Base-by-base conservation (phyloP, 2,113 vertebrate species). In the Otolemur garnettii region DNA sequence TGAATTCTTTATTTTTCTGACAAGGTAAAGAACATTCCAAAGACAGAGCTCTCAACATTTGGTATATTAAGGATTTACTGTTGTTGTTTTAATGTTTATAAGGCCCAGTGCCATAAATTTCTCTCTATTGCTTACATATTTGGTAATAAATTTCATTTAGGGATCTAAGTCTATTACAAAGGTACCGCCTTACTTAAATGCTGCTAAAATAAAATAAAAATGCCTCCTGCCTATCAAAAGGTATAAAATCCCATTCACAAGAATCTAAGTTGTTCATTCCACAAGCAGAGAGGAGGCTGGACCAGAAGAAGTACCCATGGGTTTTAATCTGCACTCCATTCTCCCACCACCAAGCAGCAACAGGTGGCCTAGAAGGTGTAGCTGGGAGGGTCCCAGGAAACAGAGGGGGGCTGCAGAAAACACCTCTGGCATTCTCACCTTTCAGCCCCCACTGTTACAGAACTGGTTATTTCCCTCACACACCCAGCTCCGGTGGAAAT, bases 111-210 rank as follows among this genome's bases (percentile, higher is more conserved):
- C 28, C 94, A 12, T 57, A 53, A 75, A 66, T 55, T 89, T 88
- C 30, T 22, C n/a, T 96, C 45, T 50, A 11, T 62, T 92, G 66
- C 26, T 92, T 83, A 78, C 64, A 66, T 80, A 75, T 50, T 50
- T 80, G 71, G 85, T 50, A 60, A 85, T 72, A 22, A 28, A 45
- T 69, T 94, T 59, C 72, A n/a, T 87, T 78, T 66, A 75, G 78
- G 59, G 84, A 66, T 84, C 30, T 57, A 74, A 89, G 26, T 83
- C 79, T 86, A 10, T 42, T 79, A 18, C 19, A 71, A 72, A 90
- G 53, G 5, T 50, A 33, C 30, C 38, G 0, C 79, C 38, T 91
- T n/a, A 28, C 81, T 33, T 68, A 74, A 22, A 22, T 78, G 30
- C 7, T 69, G 64, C 35, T 75, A 64, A 87, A 50, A 50, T 50